Base-by-base conservation (phyloP, 2,113 vertebrate genomes). In the Myiopsitta monachus region DNA sequence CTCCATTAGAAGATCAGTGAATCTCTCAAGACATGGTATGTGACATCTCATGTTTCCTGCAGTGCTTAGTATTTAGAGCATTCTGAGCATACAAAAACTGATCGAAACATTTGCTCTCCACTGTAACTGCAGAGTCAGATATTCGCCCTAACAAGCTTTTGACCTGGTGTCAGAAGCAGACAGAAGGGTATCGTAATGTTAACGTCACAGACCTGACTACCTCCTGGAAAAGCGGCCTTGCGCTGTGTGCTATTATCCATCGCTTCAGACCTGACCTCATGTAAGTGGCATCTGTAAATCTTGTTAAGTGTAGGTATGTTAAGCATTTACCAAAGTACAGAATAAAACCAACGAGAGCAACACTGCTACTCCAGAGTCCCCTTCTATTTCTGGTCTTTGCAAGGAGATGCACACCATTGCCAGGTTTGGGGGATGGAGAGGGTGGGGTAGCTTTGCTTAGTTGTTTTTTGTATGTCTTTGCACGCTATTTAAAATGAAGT, bases 161-260 rank as follows among this genome's bases (percentile, higher is more conserved):
- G 91, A 99, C 98, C 8, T 99, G 99, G 99, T 99, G 99, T 97
- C 99, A 99, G 98, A 99, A 98, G 87, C 99, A 99, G 97, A 99
- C 98, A 0, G 99, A 99, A 84, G 99, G 98, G 63, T 99, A 99
- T 97, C 97, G 96, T 74, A 98, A 98, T 0, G 99, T 99, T 63
- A 90, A 22, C 0, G 88, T 99, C 96, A 99, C 98, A 1, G 98
- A 99, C 96, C 97, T 99, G 93, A 99, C 97, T 66, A 98, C 97
- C 39, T 99, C 99, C 52, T 99, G 99, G 99, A 98, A 87, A 70
- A 99, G 98, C 2, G 99, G 99, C 88, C 97, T 99, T 47, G 98
- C 99, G 0, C 95, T 99, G 52, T 99, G 99, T 87, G 99, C 99
- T 55, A 98, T 99, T 94, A 99, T 99, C 93, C 99, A 99, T 97